phyloP scores from a whole-genome alignment of 2,888 invertebrate species.

The Microchrysa polita region DNA sequence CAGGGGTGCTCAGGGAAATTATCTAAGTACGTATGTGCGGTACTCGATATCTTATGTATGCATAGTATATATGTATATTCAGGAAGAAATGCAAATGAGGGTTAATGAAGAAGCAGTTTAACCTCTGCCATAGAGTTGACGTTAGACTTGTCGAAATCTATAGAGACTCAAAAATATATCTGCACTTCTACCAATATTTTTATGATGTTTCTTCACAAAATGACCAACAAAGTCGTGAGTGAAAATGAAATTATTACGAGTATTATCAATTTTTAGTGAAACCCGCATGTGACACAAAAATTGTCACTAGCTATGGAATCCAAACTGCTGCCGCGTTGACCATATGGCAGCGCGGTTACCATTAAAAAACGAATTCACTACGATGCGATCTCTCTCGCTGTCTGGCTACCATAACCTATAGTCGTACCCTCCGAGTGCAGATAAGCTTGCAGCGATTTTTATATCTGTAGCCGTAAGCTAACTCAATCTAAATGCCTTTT shows the following conservation, averaged over 20 bases:
- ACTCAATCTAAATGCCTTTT: constrained; percentile 40
- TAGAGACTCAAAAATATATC: constrained; percentile 3
- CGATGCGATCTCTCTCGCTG: not conserved
- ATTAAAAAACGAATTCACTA: not conserved
- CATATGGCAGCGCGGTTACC: not conserved
- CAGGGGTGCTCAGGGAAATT: no score
- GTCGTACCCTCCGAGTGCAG: not conserved
- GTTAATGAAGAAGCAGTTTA: no score
- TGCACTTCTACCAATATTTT: not conserved
- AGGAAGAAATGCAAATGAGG: no score
- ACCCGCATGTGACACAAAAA: constrained; percentile 19
- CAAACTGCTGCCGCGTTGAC: constrained; percentile 13
- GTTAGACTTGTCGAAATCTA: not conserved
- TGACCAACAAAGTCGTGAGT: no score
- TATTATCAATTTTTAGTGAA: constrained; percentile 27
- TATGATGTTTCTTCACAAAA: no score
- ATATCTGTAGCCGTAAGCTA: constrained; percentile 1
- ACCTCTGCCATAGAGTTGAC: not conserved
- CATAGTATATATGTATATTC: no score
- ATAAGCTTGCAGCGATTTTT: not conserved
- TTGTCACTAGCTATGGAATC: constrained; percentile 1
- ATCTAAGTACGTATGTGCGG: no score
- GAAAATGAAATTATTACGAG: no score
- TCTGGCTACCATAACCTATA: not conserved
- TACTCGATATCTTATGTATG: no score